Evolutionary conservation across 2,113 vertebrate genomes (phyloP), one percentile per base, ranked within the genome.

Genomic region (Pardalotus punctatus): DNA sequence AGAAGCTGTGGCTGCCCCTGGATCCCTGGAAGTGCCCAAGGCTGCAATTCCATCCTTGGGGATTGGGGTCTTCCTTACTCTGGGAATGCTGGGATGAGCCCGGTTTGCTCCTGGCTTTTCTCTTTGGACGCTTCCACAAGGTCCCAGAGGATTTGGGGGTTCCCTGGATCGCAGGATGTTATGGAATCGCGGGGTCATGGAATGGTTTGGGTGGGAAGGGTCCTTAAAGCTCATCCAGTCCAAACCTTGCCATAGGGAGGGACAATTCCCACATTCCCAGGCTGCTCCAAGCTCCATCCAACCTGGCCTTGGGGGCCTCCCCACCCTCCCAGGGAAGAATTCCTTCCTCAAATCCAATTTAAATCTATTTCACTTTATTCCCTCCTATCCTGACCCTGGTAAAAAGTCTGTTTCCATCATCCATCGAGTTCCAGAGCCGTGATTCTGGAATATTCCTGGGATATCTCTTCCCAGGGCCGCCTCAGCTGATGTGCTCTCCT

Each of bases 151-250:
- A 12, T 51, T 25, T 43, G n/a, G 43, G 48, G 12, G 15, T 24
- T 10, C 33, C 56, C 42, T 20, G 31, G 45, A 12, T n/a, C 0
- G 0, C 3, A n/a, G 27, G 28, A 25, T 50, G 11, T 14, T 57
- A 8, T 0, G 31, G 60, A n/a, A 19, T 78, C 18, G 8, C 2
- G 1, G 21, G 25, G 2, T 19, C 24, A 3, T 12, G 29, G 57
- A 36, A 21, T 54, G 54, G 12, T 60, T 69, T 69, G 64, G 9
- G 27, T 73, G 6, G 10, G 58, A 77, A 87, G 9, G 22, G 19
- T n/a, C 50, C 60, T n/a, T 31, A 35, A 45, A 25, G 25, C 9
- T 23, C 33, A 6, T 27, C 22, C 48, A 4, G 12, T 43, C n/a
- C 60, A 80, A 84, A 38, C 11, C 45, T 45, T 7, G 7, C 12